Conservation (phyloP, 37 sponge, comb jelly and placozoan species). For the Cladorhizidae sp. region DNA sequence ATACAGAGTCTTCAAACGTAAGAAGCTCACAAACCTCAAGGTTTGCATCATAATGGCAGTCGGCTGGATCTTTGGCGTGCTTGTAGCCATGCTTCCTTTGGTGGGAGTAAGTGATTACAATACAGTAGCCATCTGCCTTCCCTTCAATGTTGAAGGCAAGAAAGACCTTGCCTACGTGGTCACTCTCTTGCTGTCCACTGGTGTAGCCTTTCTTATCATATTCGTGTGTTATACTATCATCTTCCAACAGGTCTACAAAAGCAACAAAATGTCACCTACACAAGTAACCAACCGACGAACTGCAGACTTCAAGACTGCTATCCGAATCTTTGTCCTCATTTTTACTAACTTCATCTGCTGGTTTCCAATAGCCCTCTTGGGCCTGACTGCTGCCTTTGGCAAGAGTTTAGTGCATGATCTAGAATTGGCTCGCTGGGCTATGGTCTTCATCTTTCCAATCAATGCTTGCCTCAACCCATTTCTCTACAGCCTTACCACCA, state of each 20-base stretch:
- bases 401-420: conserved; percentile 30
- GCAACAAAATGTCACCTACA: not conserved
- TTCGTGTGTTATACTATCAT: conserved; percentile 39
- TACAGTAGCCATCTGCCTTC: conserved; percentile 58
- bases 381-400: conserved; percentile 53
- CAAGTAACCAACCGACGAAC: not conserved
- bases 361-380: conserved; percentile 84
- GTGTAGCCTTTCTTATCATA: conserved; percentile 56
- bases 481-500: conserved; percentile 72
- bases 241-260: conserved; percentile 21
- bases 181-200: conserved; percentile 41
- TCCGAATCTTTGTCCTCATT: conserved; percentile 72
- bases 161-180: conserved; percentile 35
- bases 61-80: conserved; percentile 54
- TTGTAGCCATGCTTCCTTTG: conserved; percentile 51
- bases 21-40: not conserved
- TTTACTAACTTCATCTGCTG: conserved; percentile 79
- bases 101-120: conserved; percentile 58
- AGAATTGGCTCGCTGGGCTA: conserved; percentile 44
- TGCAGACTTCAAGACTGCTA: conserved; percentile 47
- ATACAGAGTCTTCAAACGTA: not conserved
- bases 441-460: conserved; percentile 83
- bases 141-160: conserved; percentile 27
- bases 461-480: conserved; percentile 84
- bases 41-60: conserved; percentile 31